Evolutionary conservation across 2,888 invertebrate species (phyloP).

Genomic region (Lamellibrachia satsuma): DNA sequence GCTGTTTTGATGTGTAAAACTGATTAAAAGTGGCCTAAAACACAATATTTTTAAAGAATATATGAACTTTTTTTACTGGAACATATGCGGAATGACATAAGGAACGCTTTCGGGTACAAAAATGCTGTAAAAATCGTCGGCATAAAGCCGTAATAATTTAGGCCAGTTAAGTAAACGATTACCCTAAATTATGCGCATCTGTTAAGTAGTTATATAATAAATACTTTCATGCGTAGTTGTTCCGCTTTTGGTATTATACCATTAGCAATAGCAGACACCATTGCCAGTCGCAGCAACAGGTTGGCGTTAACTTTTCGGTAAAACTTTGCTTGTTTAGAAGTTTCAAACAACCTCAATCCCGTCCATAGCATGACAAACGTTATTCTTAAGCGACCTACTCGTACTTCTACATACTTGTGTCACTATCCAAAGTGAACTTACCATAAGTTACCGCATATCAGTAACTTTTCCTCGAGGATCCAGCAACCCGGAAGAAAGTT

Average conservation of each 20-base stretch:
- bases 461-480: not conserved
- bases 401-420: not conserved
- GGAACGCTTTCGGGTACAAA: too few species aligned
- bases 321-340: not conserved
- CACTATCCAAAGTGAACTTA: not conserved
- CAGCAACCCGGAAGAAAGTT: slow-evolving; percentile 7
- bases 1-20: too few species aligned
- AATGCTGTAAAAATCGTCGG: too few species aligned
- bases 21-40: too few species aligned
- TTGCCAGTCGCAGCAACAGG: not conserved
- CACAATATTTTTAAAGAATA: too few species aligned
- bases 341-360: not conserved
- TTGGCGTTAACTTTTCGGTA: not conserved
- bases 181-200: not conserved
- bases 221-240: not conserved
- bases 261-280: not conserved
- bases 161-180: too few species aligned
- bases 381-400: not conserved
- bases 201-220: not conserved
- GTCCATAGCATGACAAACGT: not conserved
- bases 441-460: not conserved
- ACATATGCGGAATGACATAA: too few species aligned
- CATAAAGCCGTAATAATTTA: too few species aligned
- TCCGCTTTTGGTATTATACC: not conserved
- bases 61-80: too few species aligned